Evolutionary conservation across 2,888 invertebrate genomes (phyloP).

Genomic region (Lasioglossum leucozonium): DNA sequence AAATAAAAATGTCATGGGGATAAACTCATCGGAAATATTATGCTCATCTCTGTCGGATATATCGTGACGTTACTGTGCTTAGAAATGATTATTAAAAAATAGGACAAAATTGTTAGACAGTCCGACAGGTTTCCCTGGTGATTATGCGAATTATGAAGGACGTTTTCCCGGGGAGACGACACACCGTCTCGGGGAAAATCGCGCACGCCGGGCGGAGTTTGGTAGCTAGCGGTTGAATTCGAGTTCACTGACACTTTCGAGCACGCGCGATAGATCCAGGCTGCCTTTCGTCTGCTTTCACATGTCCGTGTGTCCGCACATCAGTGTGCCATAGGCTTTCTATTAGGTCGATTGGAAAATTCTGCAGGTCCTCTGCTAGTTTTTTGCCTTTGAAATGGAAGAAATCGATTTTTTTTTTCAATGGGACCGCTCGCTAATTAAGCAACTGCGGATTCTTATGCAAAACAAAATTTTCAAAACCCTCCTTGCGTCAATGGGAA

Average conservation of each 20-base stretch:
- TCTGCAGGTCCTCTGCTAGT: not conserved
- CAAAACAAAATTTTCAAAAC: not conserved
- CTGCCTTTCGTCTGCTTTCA: constrained; percentile 41
- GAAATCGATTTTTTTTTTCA: not conserved
- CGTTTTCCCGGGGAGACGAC: constrained; percentile 35
- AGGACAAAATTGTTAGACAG: not conserved
- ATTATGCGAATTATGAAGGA: constrained; percentile 38
- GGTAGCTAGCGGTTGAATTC: constrained; percentile 56
- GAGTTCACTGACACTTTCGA: constrained; percentile 72
- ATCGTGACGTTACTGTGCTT: not conserved
- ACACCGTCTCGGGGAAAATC: constrained; percentile 3
- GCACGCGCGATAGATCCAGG: constrained; percentile 69
- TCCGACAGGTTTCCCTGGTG: not conserved
- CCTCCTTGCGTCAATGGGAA: not conserved
- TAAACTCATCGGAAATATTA: no score
- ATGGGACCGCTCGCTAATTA: not conserved
- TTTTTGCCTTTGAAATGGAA: not conserved
- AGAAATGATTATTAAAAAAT: not conserved
- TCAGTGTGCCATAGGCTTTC: not conserved
- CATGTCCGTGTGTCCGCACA: not conserved
- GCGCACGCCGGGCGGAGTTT: constrained; percentile 25
- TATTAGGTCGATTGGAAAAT: constrained; percentile 13
- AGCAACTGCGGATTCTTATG: not conserved
- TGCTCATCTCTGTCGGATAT: not conserved
- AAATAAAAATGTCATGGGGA: no score